Percentiles rank a stretch among this genome's conserved stretches.
These are phyloP conservation scores for Mus musculus DNA, from an alignment of 2,113 vertebrate species.

Conservation along the genomic window DNA sequence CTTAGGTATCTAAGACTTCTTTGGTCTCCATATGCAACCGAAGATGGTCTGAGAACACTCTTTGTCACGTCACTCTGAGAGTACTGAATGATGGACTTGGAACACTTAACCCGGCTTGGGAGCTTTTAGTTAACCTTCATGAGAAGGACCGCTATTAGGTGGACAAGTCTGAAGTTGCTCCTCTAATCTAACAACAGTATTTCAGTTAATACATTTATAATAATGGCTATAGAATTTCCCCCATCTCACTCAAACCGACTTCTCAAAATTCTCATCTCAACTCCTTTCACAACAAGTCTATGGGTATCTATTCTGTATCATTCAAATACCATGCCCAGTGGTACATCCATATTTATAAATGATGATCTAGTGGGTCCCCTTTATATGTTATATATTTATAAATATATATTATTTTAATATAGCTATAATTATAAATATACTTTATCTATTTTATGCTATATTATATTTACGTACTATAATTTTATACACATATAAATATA, in stretches of 20 bases:
- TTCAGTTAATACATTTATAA: neutral
- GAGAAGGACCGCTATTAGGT: neutral
- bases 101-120: neutral
- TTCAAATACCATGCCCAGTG: neutral
- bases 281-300: neutral
- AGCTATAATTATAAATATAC: no score
- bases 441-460: no score
- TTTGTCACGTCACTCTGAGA: neutral
- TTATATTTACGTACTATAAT: no score
- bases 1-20: neutral
- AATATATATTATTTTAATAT: no score
- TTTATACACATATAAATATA: no score
- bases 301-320: neutral
- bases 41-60: neutral
- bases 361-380: no score
- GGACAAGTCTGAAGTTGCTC: neutral
- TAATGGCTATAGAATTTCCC: neutral
- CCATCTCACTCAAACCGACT: neutral
- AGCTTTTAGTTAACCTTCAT: neutral
- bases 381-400: no score
- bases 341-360: neutral
- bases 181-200: neutral
- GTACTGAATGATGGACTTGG: no score
- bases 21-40: neutral
- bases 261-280: neutral